phyloP scores from a whole-genome alignment of 2,113 vertebrate species.

The Onychostoma macrolepis region DNA sequence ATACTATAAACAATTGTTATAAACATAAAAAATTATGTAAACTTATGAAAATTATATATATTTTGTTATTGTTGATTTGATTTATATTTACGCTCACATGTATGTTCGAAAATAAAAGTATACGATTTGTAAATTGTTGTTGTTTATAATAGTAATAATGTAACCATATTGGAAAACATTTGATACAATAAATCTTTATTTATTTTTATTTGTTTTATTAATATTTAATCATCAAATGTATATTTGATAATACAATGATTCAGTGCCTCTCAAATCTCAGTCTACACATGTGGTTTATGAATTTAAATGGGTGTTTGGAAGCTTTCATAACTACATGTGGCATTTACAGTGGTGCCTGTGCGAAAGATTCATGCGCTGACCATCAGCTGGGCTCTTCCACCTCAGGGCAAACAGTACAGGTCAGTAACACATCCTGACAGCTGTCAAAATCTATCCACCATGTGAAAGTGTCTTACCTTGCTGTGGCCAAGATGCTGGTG shows the following conservation, averaged over 20 bases:
- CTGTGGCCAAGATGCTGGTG: neutral
- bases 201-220: neutral
- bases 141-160: neutral
- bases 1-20: no score
- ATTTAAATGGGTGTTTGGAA: neutral
- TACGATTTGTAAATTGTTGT: no score
- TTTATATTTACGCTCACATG: no score
- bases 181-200: neutral
- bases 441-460: neutral
- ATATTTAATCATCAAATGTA: neutral
- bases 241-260: neutral
- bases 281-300: neutral
- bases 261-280: neutral
- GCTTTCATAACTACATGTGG: constrained; percentile 37
- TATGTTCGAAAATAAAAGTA: no score
- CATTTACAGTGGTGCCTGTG: constrained; percentile 89
- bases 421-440: constrained; percentile 62
- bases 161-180: neutral
- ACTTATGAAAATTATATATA: no score
- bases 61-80: no score
- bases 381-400: constrained; percentile 94
- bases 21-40: no score
- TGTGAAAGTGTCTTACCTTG: neutral
- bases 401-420: constrained; percentile 92
- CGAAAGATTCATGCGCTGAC: constrained; percentile 92